Evolutionary conservation across 2,113 vertebrate species (phyloP).

Genomic region (Peromyscus leucopus): DNA sequence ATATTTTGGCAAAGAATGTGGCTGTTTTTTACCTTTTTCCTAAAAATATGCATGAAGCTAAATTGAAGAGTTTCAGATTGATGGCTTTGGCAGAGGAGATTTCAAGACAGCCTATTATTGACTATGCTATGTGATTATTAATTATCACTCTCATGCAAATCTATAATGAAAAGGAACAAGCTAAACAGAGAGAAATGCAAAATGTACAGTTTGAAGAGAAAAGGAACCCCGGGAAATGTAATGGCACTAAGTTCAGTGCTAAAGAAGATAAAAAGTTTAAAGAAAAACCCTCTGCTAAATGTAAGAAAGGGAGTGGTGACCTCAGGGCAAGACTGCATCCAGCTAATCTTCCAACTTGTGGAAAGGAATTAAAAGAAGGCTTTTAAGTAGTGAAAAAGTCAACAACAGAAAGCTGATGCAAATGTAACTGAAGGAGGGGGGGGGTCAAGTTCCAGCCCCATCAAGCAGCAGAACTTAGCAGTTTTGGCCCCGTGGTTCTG

Average conservation of each 20-base stretch:
- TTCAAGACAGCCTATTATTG: not conserved
- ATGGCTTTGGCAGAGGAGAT: too few species aligned
- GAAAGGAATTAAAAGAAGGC: not conserved
- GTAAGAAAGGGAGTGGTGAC: not conserved
- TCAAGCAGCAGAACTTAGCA: not conserved
- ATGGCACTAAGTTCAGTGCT: not conserved
- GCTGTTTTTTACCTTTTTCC: not conserved
- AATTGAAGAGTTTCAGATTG: not conserved
- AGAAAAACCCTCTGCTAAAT: not conserved
- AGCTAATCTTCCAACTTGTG: not conserved
- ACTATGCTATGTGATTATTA: not conserved
- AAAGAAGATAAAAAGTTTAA: not conserved
- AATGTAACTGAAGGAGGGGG: not conserved
- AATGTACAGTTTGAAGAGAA: not conserved
- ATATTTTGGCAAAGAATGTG: not conserved
- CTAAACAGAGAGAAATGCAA: not conserved
- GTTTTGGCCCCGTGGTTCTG: too few species aligned
- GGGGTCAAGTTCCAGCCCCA: not conserved
- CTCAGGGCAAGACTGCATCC: not conserved
- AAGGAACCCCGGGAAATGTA: not conserved
- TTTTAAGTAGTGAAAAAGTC: not conserved
- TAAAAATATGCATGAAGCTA: not conserved
- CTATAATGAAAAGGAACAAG: not conserved
- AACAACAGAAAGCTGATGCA: not conserved
- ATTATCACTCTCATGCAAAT: not conserved